A percentile compares a stretch with the other conserved stretches of the same genome.
phyloP scores from a whole-genome alignment of 2,797 vertebrate species.

The Poeciliopsis gracilis region DNA sequence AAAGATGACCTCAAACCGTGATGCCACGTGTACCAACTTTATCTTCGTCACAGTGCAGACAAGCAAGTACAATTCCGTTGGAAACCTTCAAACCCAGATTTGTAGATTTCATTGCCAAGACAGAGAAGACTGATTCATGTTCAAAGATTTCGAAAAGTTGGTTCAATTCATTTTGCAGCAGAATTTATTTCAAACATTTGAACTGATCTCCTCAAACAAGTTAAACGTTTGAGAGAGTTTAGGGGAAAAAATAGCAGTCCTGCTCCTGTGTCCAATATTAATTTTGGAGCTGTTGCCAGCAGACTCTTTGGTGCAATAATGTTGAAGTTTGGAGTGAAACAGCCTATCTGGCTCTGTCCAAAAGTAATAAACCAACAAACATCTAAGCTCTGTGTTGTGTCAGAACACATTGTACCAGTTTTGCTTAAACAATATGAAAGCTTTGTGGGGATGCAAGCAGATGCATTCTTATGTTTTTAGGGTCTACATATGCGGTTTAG shows the following conservation, averaged over 20 bases:
- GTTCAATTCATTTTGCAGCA: not conserved
- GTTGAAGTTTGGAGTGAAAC: not conserved
- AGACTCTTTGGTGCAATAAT: not conserved
- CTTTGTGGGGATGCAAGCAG: not conserved
- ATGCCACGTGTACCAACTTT: not conserved
- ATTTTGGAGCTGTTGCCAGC: not conserved
- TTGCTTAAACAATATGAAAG: constrained; percentile 1
- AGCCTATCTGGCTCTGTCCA: too few relatives aligned
- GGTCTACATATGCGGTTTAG: not conserved
- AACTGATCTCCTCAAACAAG: not conserved
- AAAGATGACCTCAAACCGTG: too few relatives aligned
- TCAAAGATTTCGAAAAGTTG: not conserved
- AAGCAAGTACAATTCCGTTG: not conserved
- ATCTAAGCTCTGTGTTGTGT: not conserved
- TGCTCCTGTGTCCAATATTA: too few relatives aligned
- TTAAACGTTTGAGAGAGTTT: not conserved
- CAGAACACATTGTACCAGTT: not conserved
- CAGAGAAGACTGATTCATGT: not conserved
- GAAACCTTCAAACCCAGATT: not conserved
- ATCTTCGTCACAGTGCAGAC: not conserved
- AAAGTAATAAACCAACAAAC: not conserved
- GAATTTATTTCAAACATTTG: not conserved
- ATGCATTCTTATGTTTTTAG: not conserved
- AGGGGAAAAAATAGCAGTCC: too few relatives aligned
- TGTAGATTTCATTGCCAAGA: not conserved